phyloP scores from a whole-genome alignment of 2,113 vertebrate species.

The Psittacula cyanocephala region DNA sequence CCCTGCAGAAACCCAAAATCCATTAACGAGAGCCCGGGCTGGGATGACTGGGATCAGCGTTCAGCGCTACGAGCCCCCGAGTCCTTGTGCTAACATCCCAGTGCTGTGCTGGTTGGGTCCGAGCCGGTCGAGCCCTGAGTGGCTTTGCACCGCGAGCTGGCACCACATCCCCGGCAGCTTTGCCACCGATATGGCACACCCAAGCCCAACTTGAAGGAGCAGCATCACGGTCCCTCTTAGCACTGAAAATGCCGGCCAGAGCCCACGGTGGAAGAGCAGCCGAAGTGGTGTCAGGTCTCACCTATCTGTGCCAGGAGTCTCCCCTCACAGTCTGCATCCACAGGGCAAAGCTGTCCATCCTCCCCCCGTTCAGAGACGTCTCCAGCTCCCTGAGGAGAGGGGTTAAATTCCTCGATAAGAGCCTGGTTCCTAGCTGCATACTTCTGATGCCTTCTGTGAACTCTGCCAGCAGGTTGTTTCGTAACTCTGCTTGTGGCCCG shows the following conservation, averaged over 20 bases:
- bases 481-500: slow-evolving; percentile 1
- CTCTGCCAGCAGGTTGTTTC: slow-evolving; percentile 36
- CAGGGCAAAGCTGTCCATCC: neutral
- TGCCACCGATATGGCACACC: rapidly evolving
- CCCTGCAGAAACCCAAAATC: neutral
- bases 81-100: neutral
- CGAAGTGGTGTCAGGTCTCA: neutral
- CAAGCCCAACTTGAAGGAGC: neutral
- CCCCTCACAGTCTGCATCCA: neutral
- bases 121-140: rapidly evolving
- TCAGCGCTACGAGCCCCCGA: neutral
- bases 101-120: neutral
- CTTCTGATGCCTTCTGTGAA: slow-evolving; percentile 35
- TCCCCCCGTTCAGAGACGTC: neutral
- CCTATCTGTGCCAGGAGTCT: neutral
- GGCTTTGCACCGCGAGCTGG: neutral
- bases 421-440: slow-evolving; percentile 11
- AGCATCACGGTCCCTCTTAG: neutral
- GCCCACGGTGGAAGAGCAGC: neutral
- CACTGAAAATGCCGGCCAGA: rapidly evolving
- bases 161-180: neutral
- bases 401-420: slow-evolving; percentile 33
- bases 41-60: neutral
- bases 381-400: neutral
- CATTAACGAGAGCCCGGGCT: neutral